These are phyloP conservation scores for Schlechtendalia chinensis DNA, from an alignment of 1,140 invertebrate genomes.

Conservation along the genomic window DNA sequence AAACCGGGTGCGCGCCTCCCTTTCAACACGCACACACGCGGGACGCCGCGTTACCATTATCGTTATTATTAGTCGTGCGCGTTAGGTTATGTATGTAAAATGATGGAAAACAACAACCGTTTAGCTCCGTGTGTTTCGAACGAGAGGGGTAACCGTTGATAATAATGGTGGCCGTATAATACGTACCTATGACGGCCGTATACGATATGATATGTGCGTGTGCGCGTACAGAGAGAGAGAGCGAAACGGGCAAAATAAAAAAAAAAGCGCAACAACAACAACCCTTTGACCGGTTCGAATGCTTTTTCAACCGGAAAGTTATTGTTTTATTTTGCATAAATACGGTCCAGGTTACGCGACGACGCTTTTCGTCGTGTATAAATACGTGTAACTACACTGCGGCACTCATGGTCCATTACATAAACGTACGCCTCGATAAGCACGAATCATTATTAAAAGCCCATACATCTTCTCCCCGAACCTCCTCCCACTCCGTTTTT, in stretches of 20 bases:
- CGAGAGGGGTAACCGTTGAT: slow-evolving; percentile 43
- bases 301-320: slow-evolving; percentile 48
- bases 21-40: slow-evolving; percentile 24
- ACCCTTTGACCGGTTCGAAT: slow-evolving; percentile 47
- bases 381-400: slow-evolving; percentile 42
- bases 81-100: slow-evolving; percentile 1
- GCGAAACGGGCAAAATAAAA: not conserved
- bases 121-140: slow-evolving; percentile 38
- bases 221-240: not conserved
- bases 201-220: not conserved
- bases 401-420: slow-evolving; percentile 49
- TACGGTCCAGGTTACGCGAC: slow-evolving; percentile 46
- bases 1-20: slow-evolving; percentile 25
- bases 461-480: slow-evolving; percentile 39
- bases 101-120: slow-evolving; percentile 49
- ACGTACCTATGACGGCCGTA: not conserved
- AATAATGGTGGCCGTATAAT: slow-evolving; percentile 3
- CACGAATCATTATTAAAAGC: slow-evolving; percentile 50
- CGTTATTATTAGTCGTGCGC: not conserved
- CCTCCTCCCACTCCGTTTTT: slow-evolving; percentile 1
- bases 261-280: slow-evolving; percentile 37
- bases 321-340: slow-evolving; percentile 50
- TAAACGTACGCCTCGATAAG: slow-evolving; percentile 44
- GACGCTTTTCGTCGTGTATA: slow-evolving; percentile 43
- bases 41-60: slow-evolving; percentile 37